Base-by-base conservation (phyloP, 2,797 vertebrate genomes). In the Pseudochirops corinnae region DNA sequence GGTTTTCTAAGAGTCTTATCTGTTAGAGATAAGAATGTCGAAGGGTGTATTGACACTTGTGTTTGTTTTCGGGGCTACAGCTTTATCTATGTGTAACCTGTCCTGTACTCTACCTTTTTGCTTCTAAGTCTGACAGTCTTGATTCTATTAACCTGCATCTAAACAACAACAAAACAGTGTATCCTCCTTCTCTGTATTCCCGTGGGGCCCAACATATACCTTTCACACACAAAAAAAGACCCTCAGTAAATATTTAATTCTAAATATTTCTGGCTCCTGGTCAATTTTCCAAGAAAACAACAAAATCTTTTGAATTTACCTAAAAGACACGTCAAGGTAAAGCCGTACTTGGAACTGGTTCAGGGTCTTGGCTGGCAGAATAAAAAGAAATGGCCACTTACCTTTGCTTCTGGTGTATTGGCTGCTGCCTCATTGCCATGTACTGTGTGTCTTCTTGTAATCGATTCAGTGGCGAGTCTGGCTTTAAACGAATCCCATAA, bases 341-440 rank as follows among this genome's bases (percentile, higher is more conserved):
- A 91, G 29, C 92, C 7, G 28, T 74, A 28, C 13, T 33, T 1
- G 5, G 55, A 0, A 0, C 58, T 29, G 29, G 0, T 0, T 31
- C 92, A 2, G 94, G 90, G 26, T 0, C 0, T 9, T 31, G 0
- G 11, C 0, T 0, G 46, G 87, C 26, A 46, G 60, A 55, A 50
- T 50, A 10, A n/a, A 91, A 24, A 0, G 0, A 67, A 26, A 28
- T 9, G 4, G n/a, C 28, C 94, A 82, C 99, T 96, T 96, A 99
- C 99, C 99, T 99, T 94, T 99, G 99, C 96, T 99, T 99, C 98
- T 99, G 99, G 98, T 99, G 99, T 60, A 99, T 98, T 5, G 99
- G 99, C 98, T 99, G 99, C 98, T 99, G 99, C 95, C 99, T 99
- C 99, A 99, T 99, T 94, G 99, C 99, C 99, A 99, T 99, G 98